These are phyloP conservation scores for Hirtodrosophila histrioides DNA, from an alignment of 2,888 invertebrate species.

Conservation along the genomic window DNA sequence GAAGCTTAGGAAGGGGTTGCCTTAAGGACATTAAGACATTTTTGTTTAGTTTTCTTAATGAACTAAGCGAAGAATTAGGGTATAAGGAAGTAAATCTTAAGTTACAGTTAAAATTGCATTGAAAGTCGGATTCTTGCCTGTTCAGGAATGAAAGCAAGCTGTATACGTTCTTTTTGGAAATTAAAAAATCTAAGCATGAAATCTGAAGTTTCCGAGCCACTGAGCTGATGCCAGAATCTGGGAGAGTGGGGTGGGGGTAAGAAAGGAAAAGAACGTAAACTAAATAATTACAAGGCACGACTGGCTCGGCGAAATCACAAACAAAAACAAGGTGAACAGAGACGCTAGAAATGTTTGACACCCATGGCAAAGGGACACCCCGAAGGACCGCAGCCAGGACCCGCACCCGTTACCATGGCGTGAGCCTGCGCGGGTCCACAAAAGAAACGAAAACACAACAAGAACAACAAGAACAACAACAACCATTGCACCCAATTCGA, in stretches of 20 bases:
- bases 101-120: too few relatives aligned
- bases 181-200: conserved; percentile 48
- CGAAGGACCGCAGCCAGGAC: conserved; percentile 1
- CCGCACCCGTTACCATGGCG: conserved; percentile 35
- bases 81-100: too few relatives aligned
- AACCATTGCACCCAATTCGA: conserved; percentile 36
- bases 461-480: conserved; percentile 28
- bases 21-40: too few relatives aligned
- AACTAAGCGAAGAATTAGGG: too few relatives aligned
- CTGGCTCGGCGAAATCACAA: conserved; percentile 23
- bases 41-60: too few relatives aligned
- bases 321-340: conserved; percentile 41
- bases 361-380: conserved; percentile 55
- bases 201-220: conserved; percentile 64
- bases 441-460: conserved; percentile 9
- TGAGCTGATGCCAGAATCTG: conserved; percentile 29
- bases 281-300: conserved; percentile 72
- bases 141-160: too few relatives aligned
- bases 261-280: conserved; percentile 42
- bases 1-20: too few relatives aligned
- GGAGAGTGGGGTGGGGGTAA: conserved; percentile 1
- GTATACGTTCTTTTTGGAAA: neutral
- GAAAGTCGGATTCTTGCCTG: too few relatives aligned
- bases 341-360: conserved; percentile 49
- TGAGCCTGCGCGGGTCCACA: conserved; percentile 30